phyloP scores from a whole-genome alignment of 2,888 invertebrate species.

The Rhagium mordax region DNA sequence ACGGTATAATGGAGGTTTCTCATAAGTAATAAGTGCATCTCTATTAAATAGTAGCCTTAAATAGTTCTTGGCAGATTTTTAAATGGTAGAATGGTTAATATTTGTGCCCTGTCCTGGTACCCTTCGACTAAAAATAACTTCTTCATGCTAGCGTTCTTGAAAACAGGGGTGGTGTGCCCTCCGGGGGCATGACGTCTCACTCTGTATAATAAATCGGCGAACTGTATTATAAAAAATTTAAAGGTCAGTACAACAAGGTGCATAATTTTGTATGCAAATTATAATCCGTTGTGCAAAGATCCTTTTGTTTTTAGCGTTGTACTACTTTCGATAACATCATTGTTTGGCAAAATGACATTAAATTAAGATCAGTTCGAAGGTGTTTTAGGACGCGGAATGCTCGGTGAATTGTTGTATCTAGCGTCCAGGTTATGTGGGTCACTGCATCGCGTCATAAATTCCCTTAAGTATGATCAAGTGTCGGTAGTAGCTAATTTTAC shows the following conservation, averaged over 20 bases:
- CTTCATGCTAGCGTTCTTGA: too few relatives aligned
- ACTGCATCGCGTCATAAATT: constrained; percentile 3
- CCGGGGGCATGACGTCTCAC: too few relatives aligned
- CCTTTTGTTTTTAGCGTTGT: not conserved
- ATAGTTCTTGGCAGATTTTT: too few relatives aligned
- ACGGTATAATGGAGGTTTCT: too few relatives aligned
- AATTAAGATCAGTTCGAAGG: not conserved
- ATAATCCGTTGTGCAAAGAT: constrained; percentile 3
- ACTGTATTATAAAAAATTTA: not conserved
- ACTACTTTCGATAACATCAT: not conserved
- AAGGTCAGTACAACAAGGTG: not conserved
- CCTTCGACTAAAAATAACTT: too few relatives aligned
- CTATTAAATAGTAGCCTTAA: too few relatives aligned
- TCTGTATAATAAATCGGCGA: not conserved
- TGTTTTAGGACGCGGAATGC: not conserved
- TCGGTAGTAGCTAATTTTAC: not conserved
- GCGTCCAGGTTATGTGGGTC: constrained; percentile 3
- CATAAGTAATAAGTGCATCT: too few relatives aligned
- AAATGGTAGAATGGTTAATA: too few relatives aligned
- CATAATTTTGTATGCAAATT: constrained; percentile 10
- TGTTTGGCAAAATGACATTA: constrained; percentile 1
- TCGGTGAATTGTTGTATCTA: not conserved
- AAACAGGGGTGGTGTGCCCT: too few relatives aligned
- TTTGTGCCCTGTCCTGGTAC: too few relatives aligned
- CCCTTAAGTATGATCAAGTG: constrained; percentile 1